A percentile compares a stretch with the other conserved stretches of the same genome.
Conservation (phyloP, 1,140 invertebrate genomes). For the Pectinophora gossypiella region DNA sequence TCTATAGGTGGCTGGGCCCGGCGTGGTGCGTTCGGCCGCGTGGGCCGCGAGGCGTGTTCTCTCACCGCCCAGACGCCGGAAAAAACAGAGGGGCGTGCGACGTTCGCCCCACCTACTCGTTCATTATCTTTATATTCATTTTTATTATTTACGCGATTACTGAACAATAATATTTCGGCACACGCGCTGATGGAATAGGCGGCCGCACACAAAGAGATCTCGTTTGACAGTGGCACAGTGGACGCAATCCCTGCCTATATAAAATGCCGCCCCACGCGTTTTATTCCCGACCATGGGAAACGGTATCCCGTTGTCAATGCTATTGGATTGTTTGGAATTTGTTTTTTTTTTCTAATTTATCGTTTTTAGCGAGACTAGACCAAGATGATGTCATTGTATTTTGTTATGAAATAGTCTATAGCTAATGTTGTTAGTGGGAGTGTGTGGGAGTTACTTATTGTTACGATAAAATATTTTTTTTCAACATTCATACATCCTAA, state of each 20-base stretch:
- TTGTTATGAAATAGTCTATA: too few relatives aligned
- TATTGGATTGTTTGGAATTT: too few relatives aligned
- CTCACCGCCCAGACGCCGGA: conserved; percentile 59
- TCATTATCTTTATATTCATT: conserved; percentile 67
- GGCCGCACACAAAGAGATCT: conserved; percentile 50
- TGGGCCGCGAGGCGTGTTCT: conserved; percentile 58
- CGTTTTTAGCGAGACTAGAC: too few relatives aligned
- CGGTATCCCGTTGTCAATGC: conserved; percentile 33
- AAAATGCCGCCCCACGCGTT: conserved; percentile 62
- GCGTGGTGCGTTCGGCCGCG: conserved; percentile 44
- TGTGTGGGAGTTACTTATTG: too few relatives aligned
- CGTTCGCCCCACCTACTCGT: conserved; percentile 59
- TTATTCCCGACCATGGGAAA: conserved; percentile 45
- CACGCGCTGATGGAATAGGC: conserved; percentile 35
- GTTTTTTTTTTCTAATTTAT: too few relatives aligned
- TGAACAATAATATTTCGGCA: conserved; percentile 59
- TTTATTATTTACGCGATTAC: conserved; percentile 64
- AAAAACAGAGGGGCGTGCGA: conserved; percentile 63
- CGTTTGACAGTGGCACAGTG: conserved; percentile 61
- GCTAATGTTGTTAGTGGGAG: too few relatives aligned
- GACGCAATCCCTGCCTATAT: conserved; percentile 55
- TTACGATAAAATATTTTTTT: too few relatives aligned
- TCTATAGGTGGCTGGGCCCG: conserved; percentile 36
- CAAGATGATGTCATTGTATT: too few relatives aligned
- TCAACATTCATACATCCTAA: too few relatives aligned